A percentile compares a stretch with the other conserved stretches of the same genome.
phyloP scores from a whole-genome alignment of 1,140 invertebrate species.

The Pomphorhynchus laevis region DNA sequence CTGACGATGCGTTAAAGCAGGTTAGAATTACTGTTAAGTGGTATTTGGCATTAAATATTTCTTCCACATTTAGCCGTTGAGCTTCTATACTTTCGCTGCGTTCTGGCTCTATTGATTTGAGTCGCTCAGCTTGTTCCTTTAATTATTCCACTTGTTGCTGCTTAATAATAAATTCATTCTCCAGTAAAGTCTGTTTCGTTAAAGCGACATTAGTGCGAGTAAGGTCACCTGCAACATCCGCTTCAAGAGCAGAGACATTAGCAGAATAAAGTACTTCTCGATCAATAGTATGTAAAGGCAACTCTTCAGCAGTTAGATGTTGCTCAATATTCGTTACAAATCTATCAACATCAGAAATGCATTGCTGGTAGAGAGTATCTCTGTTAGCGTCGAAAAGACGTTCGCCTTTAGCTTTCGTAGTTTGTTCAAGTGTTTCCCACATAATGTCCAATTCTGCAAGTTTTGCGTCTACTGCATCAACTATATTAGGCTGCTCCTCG shows the following conservation, averaged over 20 bases:
- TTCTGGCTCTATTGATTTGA: slow-evolving; percentile 63
- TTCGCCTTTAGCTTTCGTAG: slow-evolving; percentile 80
- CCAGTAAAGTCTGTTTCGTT: slow-evolving; percentile 31
- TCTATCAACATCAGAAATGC: slow-evolving; percentile 77
- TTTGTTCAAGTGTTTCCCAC: slow-evolving; percentile 48
- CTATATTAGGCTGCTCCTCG: slow-evolving; percentile 6
- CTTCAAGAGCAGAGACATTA: too few species aligned
- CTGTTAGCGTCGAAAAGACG: slow-evolving; percentile 85
- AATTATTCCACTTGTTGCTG: slow-evolving; percentile 37
- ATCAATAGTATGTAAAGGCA: too few species aligned
- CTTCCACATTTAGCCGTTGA: slow-evolving; percentile 58
- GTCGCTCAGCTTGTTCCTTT: slow-evolving; percentile 56
- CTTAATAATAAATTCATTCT: slow-evolving; percentile 19
- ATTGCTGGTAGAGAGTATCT: slow-evolving; percentile 61
- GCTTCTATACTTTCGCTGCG: slow-evolving; percentile 72
- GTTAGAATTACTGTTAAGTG: too few species aligned
- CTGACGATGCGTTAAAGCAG: too few species aligned
- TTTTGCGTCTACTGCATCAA: too few species aligned
- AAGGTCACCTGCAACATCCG: slow-evolving; percentile 4
- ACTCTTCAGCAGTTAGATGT: slow-evolving; percentile 48
- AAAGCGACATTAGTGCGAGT: slow-evolving; percentile 12
- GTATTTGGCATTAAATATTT: too few species aligned
- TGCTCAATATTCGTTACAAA: slow-evolving; percentile 94
- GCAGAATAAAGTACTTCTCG: too few species aligned
- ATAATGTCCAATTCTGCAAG: slow-evolving; percentile 48